These are phyloP conservation scores for Pseudolycoriella hygida DNA, from an alignment of 2,888 invertebrate species.

Conservation along the genomic window DNA sequence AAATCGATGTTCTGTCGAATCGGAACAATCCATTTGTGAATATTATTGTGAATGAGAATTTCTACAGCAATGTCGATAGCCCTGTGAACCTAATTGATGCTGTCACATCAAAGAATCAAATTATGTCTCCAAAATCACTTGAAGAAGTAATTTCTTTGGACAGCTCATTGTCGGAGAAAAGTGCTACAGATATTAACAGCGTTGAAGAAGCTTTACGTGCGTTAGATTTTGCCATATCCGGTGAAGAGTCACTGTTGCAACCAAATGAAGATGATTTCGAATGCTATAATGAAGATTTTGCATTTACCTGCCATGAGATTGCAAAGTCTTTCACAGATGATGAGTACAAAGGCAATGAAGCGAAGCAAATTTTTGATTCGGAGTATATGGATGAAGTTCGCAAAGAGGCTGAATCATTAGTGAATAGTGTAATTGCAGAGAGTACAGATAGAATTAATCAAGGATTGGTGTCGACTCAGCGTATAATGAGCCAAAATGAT, in stretches of 20 bases:
- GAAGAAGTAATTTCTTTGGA: background rate
- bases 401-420: conserved; percentile 11
- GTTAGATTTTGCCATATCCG: conserved; percentile 13
- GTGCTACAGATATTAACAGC: conserved; percentile 10
- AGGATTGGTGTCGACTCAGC: too few relatives aligned
- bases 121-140: background rate
- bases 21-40: background rate
- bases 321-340: too few relatives aligned
- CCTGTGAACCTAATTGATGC: background rate
- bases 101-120: background rate
- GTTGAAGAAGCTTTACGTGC: conserved; percentile 14
- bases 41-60: background rate
- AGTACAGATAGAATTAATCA: conserved; percentile 9
- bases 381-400: background rate
- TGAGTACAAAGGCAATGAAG: too few relatives aligned
- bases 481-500: too few relatives aligned
- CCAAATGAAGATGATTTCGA: conserved; percentile 7
- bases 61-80: background rate
- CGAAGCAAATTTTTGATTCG: background rate
- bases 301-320: too few relatives aligned
- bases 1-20: background rate
- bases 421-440: conserved; percentile 13
- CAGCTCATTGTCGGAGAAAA: background rate
- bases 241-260: conserved; percentile 10
- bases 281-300: conserved; percentile 4